Evolutionary conservation across 2,888 invertebrate genomes (phyloP).

Genomic region (Patella pellucida): DNA sequence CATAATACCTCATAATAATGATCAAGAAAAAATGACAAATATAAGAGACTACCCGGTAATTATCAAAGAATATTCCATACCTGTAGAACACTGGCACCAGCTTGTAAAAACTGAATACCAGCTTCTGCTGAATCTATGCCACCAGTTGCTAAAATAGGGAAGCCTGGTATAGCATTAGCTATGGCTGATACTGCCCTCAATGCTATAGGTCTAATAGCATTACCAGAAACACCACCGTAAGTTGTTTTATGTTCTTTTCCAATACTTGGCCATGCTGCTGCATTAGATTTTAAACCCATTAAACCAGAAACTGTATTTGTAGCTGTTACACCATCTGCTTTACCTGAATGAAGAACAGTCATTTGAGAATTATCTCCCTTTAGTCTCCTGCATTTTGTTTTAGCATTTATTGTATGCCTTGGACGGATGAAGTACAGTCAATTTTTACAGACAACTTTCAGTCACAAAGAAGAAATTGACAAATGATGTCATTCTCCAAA

Average conservation of each 20-base stretch:
- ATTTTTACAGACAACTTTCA: too few relatives aligned
- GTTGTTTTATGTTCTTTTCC: slow-evolving; percentile 86
- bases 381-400: too few relatives aligned
- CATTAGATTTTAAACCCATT: slow-evolving; percentile 87
- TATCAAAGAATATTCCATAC: slow-evolving; percentile 70
- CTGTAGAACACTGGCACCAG: slow-evolving; percentile 93
- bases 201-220: slow-evolving; percentile 95
- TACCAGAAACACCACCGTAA: slow-evolving; percentile 94
- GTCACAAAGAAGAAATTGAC: too few relatives aligned
- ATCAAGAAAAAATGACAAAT: too few relatives aligned
- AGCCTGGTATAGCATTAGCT: slow-evolving; percentile 84
- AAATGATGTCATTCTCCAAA: too few relatives aligned
- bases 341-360: slow-evolving; percentile 75
- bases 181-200: slow-evolving; percentile 91
- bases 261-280: slow-evolving; percentile 92
- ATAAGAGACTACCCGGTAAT: too few relatives aligned
- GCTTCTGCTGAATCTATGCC: slow-evolving; percentile 97
- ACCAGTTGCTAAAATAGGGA: slow-evolving; percentile 94
- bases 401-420: too few relatives aligned
- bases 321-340: slow-evolving; percentile 94
- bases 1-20: too few relatives aligned
- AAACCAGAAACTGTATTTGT: slow-evolving; percentile 97
- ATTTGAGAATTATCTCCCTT: too few relatives aligned
- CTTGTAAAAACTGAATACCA: slow-evolving; percentile 92
- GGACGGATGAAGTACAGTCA: too few relatives aligned